Evolutionary conservation across 2,113 vertebrate genomes (phyloP), one percentile per base, ranked within the genome.

Genomic region (Riparia riparia): DNA sequence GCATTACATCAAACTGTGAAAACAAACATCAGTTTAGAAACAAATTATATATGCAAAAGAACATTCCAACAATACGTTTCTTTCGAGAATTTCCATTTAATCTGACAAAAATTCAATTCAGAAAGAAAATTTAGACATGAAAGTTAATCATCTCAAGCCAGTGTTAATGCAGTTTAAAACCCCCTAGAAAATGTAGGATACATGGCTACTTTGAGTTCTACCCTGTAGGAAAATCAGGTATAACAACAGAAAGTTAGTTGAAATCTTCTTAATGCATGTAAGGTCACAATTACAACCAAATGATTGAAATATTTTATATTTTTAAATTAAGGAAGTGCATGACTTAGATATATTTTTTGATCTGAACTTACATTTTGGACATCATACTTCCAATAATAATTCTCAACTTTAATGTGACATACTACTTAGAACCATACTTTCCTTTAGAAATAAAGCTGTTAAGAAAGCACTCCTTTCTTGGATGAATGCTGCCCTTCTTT

Each of bases 1-100:
- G 69, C 82, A 95, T 86, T 96, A 97, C 87, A 83, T 95, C 87
- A 96, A 86, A 97, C 82, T 96, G 80, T 82, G 79, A 96, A 95
- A 98, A 97, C 88, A 97, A 97, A 94, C 66, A 91, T 58, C 88
- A 84, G 74, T 95, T 98, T 93, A 97, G 91, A 96, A 95, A 88
- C 42, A 77, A 78, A 90, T 86, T 44, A 89, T 47, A 94, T 49
- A 82, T 61, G 94, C 70, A 93, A 95, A 68, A 82, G 45, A 91
- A 94, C 73, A 82, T 91, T 81, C 42, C n/a, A 79, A 31, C 39
- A 45, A 34, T 14, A 42, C 17, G 45, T 76, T 76, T 80, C 76
- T 91, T 64, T 68, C 18, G 71, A 26, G 41, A 32, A 49, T 42
- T 92, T 93, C 76, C 57, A 71, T 80, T 66, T 45, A 61, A 80